Conservation (phyloP, 1,140 invertebrate species). For the Drosophila kurseongensis region DNA sequence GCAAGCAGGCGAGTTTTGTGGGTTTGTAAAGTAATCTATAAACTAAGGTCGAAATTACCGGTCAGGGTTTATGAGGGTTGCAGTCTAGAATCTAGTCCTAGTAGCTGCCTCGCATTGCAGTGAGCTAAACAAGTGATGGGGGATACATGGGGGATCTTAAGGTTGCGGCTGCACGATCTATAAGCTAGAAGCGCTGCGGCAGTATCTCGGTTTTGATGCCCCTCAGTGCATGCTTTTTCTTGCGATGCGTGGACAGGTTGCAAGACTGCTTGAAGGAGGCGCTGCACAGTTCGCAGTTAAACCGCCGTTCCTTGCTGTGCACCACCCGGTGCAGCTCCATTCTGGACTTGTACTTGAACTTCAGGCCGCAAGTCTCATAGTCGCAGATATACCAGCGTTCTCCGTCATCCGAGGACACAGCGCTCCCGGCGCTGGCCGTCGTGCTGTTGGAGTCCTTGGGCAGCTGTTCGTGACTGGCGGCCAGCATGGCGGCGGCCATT, state of each 20-base stretch:
- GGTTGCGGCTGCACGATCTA: not conserved
- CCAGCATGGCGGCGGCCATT: slow-evolving; percentile 41
- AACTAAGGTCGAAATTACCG: slow-evolving; percentile 7
- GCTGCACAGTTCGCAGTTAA: slow-evolving; percentile 76
- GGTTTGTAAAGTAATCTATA: not conserved
- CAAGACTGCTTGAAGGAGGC: slow-evolving; percentile 82
- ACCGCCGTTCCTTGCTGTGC: slow-evolving; percentile 79
- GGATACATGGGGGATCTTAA: not conserved
- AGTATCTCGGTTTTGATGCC: slow-evolving; percentile 70
- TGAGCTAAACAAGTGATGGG: slow-evolving; percentile 16
- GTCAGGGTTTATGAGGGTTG: not conserved
- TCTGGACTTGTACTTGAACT: slow-evolving; percentile 81
- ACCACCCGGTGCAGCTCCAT: slow-evolving; percentile 80
- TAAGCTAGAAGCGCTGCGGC: slow-evolving; percentile 67
- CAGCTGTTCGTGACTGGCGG: slow-evolving; percentile 55
- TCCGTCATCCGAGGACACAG: slow-evolving; percentile 77
- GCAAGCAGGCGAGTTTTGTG: not conserved
- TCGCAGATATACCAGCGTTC: slow-evolving; percentile 82
- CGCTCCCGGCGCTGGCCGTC: slow-evolving; percentile 78
- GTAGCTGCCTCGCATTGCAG: slow-evolving; percentile 1
- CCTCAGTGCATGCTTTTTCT: slow-evolving; percentile 75
- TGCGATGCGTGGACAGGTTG: slow-evolving; percentile 79
- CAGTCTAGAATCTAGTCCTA: slow-evolving; percentile 8
- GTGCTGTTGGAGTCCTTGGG: slow-evolving; percentile 80
- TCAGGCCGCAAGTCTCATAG: slow-evolving; percentile 72